phyloP scores from a whole-genome alignment of 2,888 invertebrate genomes.

The Rotaria socialis region DNA sequence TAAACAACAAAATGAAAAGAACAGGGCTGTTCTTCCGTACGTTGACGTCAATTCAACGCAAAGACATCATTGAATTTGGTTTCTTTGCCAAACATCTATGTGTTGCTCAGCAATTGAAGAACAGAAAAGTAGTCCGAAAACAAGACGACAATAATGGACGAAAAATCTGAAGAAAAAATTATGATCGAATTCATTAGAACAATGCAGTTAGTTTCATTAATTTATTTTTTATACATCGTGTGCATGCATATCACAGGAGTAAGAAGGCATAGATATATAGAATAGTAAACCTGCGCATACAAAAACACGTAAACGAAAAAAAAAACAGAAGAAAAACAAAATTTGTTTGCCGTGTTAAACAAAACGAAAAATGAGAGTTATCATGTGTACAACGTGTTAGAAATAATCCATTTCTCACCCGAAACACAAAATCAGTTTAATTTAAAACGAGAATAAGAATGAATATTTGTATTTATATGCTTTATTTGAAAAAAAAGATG shows the following conservation, averaged over 20 bases:
- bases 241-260: not conserved
- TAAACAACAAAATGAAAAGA: no score
- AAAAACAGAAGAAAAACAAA: not conserved
- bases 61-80: no score
- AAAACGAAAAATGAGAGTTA: not conserved
- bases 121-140: no score
- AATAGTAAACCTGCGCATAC: not conserved
- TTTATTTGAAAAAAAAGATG: not conserved
- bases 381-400: not conserved
- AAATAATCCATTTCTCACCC: not conserved
- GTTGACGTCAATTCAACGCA: no score
- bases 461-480: no score
- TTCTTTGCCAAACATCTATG: no score
- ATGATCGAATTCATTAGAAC: no score
- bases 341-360: not conserved
- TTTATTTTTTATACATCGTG: not conserved
- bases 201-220: not conserved
- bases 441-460: not conserved
- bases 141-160: no score
- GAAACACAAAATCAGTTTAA: not conserved
- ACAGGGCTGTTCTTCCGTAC: no score
- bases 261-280: not conserved
- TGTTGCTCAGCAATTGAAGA: no score
- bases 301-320: not conserved
- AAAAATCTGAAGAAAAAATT: no score